Percentiles rank a stretch among this genome's conserved stretches.
Conservation (phyloP, 2,888 invertebrate genomes). For the Caradrina clavipalpis region DNA sequence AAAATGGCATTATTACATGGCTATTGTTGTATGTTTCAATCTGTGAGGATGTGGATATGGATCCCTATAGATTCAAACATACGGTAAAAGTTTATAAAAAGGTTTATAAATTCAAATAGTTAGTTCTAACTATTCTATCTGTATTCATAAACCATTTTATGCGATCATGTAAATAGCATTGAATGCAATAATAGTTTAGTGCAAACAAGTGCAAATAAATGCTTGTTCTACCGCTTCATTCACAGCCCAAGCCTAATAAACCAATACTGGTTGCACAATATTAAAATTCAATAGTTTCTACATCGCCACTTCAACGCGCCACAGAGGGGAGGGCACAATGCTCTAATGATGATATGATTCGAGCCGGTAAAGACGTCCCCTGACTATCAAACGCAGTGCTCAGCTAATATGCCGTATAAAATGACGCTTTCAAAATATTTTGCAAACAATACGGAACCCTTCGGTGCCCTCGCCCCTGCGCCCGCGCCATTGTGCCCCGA, state of each 20-base stretch:
- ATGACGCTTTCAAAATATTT: slow-evolving; percentile 91
- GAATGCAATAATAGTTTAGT: neutral
- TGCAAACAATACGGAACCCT: slow-evolving; percentile 89
- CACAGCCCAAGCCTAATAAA: slow-evolving; percentile 34
- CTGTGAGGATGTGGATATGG: no score
- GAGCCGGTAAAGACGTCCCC: slow-evolving; percentile 84
- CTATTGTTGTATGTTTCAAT: no score
- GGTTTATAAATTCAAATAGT: no score
- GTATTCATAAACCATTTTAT: neutral
- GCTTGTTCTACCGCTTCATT: slow-evolving; percentile 5
- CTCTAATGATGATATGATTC: slow-evolving; percentile 88
- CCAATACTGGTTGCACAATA: slow-evolving; percentile 35
- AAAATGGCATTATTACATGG: neutral
- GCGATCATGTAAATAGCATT: neutral
- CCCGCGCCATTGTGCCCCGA: slow-evolving; percentile 72
- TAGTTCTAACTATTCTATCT: no score
- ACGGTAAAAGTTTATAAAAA: no score
- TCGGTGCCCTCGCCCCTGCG: slow-evolving; percentile 77
- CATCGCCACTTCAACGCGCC: slow-evolving; percentile 71
- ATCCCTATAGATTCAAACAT: no score
- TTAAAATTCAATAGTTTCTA: slow-evolving; percentile 72
- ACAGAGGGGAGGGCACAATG: slow-evolving; percentile 76
- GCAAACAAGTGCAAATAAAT: slow-evolving; percentile 23
- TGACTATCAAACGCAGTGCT: slow-evolving; percentile 87
- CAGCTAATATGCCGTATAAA: slow-evolving; percentile 89